Evolutionary conservation across 2,113 vertebrate genomes (phyloP), one percentile per base, ranked within the genome.

Genomic region (Choloepus hoffmanni): DNA sequence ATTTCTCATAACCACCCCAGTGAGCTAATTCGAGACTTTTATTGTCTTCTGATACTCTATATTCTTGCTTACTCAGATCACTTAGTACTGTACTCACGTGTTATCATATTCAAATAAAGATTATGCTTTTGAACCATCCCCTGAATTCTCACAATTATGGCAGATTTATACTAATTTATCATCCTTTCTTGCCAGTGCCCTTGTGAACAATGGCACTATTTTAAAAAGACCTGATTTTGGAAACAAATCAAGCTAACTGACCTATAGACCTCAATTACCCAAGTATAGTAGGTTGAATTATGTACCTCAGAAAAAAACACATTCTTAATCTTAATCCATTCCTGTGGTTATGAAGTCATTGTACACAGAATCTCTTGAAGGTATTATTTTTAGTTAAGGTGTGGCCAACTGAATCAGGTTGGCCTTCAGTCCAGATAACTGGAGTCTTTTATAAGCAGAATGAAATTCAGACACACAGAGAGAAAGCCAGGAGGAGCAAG

Each of bases 211-310:
- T 40, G 40, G 63, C 4, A 63, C 60, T 11, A 18, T 26, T 86
- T 93, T 86, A 63, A 36, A 55, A 77, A 83, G 82, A 5, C 15
- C 53, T 95, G 55, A 45, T 4, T 28, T n/a, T 86, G 82, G 74
- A 76, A 90, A 86, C 77, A 83, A 93, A 77, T 93, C 43, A 95
- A 65, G 30, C 50, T 55, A 36, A 70, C 67, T 79, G 43, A 81
- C 26, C 40, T 70, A 24, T 45, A 55, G 81, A 62, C 76, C 63
- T 86, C 60, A 77, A 15, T 4, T 13, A 14, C 12, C 40, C 72
- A 58, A 21, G 55, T 4, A 5, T 58, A 6, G 19, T 58, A 21
- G 55, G 18, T 58, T 58, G 55, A 58, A 58, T 58, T 58, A 58
- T 58, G 55, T 21, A 58, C 18, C 55, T 58, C 55, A 58, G 55